Percentiles rank a stretch among this genome's conserved stretches.
Evolutionary conservation across 1,140 invertebrate genomes (phyloP).

Genomic region (Cydia pomonella): DNA sequence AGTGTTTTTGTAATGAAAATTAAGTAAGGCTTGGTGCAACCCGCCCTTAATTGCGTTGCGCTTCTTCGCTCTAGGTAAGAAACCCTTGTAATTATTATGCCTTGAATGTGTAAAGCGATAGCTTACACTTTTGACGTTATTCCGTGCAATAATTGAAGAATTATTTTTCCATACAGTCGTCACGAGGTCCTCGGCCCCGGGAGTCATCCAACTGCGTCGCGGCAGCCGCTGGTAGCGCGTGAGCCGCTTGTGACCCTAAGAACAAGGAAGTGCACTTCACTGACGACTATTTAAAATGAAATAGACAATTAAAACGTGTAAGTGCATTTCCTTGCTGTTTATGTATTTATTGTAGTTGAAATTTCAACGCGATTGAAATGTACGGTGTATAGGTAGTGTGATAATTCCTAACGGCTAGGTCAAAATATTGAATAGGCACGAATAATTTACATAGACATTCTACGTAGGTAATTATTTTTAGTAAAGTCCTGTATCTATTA

Average conservation of each 20-base stretch:
- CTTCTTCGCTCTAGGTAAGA: too few relatives aligned
- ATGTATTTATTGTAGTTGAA: slow-evolving; percentile 24
- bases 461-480: too few relatives aligned
- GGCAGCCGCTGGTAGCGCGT: slow-evolving; percentile 42
- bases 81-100: too few relatives aligned
- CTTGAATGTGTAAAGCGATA: too few relatives aligned
- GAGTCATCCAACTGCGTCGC: slow-evolving; percentile 61
- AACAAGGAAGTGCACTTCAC: slow-evolving; percentile 67
- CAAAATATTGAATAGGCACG: too few relatives aligned
- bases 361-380: too few relatives aligned
- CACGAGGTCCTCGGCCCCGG: slow-evolving; percentile 59
- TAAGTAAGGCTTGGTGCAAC: too few relatives aligned
- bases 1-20: too few relatives aligned
- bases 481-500: too few relatives aligned
- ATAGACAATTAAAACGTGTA: not conserved
- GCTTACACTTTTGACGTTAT: not conserved
- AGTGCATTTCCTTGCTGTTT: slow-evolving; percentile 65
- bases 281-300: slow-evolving; percentile 22
- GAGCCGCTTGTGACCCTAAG: slow-evolving; percentile 46
- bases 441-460: too few relatives aligned
- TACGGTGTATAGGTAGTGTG: too few relatives aligned
- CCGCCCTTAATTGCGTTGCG: too few relatives aligned
- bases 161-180: slow-evolving; percentile 52
- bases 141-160: not conserved
- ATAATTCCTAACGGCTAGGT: not conserved